Conservation (phyloP, 1,140 invertebrate genomes). For the Eurosta solidaginis region DNA sequence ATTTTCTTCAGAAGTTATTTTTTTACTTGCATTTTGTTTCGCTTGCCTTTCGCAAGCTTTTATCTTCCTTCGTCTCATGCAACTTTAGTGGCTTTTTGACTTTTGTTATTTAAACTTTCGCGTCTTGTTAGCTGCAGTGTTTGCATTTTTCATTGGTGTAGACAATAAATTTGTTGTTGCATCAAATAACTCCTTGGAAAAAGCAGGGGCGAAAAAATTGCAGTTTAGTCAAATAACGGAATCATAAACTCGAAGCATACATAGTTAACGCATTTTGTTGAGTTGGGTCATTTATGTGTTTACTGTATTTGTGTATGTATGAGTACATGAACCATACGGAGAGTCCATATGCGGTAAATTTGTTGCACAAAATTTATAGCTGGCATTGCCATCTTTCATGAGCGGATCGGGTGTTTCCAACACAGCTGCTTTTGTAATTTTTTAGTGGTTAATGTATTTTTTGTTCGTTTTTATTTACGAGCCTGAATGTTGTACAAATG, state of each 20-base stretch:
- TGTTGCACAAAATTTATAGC: too few species aligned
- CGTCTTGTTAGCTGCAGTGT: neutral
- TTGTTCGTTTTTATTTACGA: too few species aligned
- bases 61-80: neutral
- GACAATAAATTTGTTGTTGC: constrained; percentile 18
- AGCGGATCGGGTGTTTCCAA: too few species aligned
- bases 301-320: too few species aligned
- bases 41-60: neutral
- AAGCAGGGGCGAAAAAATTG: neutral
- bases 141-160: neutral
- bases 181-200: neutral
- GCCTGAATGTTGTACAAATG: too few species aligned
- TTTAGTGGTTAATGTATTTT: too few species aligned
- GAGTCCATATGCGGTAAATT: too few species aligned
- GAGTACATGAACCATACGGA: too few species aligned
- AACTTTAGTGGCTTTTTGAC: neutral
- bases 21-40: neutral
- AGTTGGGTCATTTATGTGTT: too few species aligned
- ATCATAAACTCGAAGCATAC: neutral
- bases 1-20: neutral
- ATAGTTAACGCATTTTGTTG: neutral
- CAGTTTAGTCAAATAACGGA: neutral
- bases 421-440: too few species aligned
- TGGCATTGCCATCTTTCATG: too few species aligned
- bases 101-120: neutral